These are phyloP conservation scores for Chaetogeoica ovagalla DNA, from an alignment of 2,888 invertebrate species.

Conservation along the genomic window DNA sequence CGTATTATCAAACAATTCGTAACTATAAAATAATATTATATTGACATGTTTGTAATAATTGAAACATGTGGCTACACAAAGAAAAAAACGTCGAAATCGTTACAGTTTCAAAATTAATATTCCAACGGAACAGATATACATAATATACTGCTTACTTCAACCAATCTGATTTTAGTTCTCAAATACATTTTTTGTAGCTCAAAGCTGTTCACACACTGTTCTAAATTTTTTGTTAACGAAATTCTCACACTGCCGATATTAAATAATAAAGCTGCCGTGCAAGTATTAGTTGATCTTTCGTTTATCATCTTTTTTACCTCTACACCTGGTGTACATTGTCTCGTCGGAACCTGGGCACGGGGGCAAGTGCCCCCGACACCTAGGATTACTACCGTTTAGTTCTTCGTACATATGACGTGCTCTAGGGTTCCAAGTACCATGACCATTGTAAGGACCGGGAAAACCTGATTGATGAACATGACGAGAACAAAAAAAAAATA, in stretches of 20 bases:
- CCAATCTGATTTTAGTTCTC: neutral
- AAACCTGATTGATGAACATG: slow-evolving; percentile 62
- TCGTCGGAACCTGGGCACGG: slow-evolving; percentile 69
- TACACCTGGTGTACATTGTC: slow-evolving; percentile 65
- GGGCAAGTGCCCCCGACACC: slow-evolving; percentile 62
- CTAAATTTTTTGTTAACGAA: slow-evolving; percentile 39
- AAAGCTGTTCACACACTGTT: slow-evolving; percentile 44
- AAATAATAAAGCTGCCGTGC: slow-evolving; percentile 50
- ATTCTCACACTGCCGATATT: slow-evolving; percentile 47
- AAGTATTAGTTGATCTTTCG: slow-evolving; percentile 27
- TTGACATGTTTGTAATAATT: neutral
- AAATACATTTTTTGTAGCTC: slow-evolving; percentile 14
- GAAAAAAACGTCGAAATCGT: slow-evolving; percentile 3
- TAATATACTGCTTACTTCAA: slow-evolving; percentile 24
- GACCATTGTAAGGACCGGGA: slow-evolving; percentile 63
- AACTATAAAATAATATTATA: neutral
- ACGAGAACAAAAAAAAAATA: slow-evolving; percentile 61
- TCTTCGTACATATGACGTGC: slow-evolving; percentile 84
- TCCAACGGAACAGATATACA: slow-evolving; percentile 14
- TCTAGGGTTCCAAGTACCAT: slow-evolving; percentile 85
- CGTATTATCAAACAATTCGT: neutral
- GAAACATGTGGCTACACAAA: too few species aligned
- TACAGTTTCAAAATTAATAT: slow-evolving; percentile 6
- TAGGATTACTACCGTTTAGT: slow-evolving; percentile 68
- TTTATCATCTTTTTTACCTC: slow-evolving; percentile 54